Percentiles rank a stretch among this genome's conserved stretches.
Conservation (phyloP, 1,140 invertebrate species). For the Drosophila pseudoobscura region DNA sequence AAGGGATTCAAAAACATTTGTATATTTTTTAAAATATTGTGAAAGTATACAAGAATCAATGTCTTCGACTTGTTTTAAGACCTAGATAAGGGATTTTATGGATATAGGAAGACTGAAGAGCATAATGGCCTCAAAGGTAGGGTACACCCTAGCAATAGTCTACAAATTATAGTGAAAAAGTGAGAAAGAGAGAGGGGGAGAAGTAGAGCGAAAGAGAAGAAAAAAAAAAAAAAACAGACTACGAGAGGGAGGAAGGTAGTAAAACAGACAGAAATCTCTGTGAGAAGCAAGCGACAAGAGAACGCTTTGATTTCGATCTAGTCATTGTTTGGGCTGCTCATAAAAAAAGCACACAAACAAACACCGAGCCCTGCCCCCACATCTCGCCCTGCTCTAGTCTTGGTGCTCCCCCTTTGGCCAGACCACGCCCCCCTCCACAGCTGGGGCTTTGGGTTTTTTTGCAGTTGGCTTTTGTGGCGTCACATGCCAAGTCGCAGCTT, state of each 20-base stretch:
- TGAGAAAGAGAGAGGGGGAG: background rate
- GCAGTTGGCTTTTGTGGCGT: slow-evolving; percentile 47
- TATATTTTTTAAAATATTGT: too few species aligned
- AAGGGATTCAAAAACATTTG: too few species aligned
- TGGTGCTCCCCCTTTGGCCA: background rate
- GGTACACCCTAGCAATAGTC: too few species aligned
- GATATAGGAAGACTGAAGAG: too few species aligned
- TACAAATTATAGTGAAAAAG: too few species aligned
- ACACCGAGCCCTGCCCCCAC: slow-evolving; percentile 34
- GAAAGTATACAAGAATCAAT: too few species aligned
- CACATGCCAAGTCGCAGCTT: slow-evolving; percentile 50
- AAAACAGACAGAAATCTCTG: slow-evolving; percentile 20
- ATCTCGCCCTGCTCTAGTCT: background rate
- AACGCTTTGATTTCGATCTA: slow-evolving; percentile 68
- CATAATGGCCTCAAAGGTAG: too few species aligned
- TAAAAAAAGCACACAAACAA: slow-evolving; percentile 40
- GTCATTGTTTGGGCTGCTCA: slow-evolving; percentile 67
- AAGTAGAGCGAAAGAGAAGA: background rate
- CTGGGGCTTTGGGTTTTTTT: slow-evolving; percentile 65
- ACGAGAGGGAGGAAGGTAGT: slow-evolving; percentile 19
- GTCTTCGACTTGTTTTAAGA: too few species aligned
- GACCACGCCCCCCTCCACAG: slow-evolving; percentile 6
- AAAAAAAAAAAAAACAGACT: too few species aligned
- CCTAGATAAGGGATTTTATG: too few species aligned
- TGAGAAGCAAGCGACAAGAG: slow-evolving; percentile 21